A percentile compares a stretch with the other conserved stretches of the same genome.
These are phyloP conservation scores for Pangasius larnaudii DNA, from an alignment of 2,797 vertebrate species.

Conservation along the genomic window DNA sequence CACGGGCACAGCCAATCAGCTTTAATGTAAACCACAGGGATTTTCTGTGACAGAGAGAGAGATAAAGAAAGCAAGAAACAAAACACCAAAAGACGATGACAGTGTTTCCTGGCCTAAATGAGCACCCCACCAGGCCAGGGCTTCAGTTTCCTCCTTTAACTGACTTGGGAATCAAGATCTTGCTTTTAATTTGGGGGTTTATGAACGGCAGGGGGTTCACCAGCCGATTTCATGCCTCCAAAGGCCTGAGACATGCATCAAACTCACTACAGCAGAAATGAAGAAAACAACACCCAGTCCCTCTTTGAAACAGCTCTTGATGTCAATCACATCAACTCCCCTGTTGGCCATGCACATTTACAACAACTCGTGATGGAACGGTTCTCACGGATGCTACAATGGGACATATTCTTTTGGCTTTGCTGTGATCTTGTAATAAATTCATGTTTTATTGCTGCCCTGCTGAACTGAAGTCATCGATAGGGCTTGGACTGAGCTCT, in stretches of 20 bases:
- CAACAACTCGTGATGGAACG: conserved; percentile 26
- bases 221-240: conserved; percentile 53
- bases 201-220: conserved; percentile 34
- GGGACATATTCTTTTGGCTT: conserved; percentile 36
- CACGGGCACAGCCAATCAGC: background rate
- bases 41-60: conserved; percentile 5
- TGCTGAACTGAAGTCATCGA: conserved; percentile 38
- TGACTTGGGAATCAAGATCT: conserved; percentile 42
- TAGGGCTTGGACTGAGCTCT: background rate
- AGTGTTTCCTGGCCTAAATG: conserved; percentile 37
- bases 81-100: conserved; percentile 12
- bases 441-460: conserved; percentile 49
- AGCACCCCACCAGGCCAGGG: conserved; percentile 30
- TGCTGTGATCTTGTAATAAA: conserved; percentile 52
- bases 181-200: conserved; percentile 40
- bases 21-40: conserved; percentile 20
- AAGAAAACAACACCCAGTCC: conserved; percentile 21
- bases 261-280: conserved; percentile 43
- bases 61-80: conserved; percentile 8
- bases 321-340: conserved; percentile 53
- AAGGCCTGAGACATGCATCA: conserved; percentile 44
- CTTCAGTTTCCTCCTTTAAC: conserved; percentile 30
- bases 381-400: conserved; percentile 50
- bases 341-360: conserved; percentile 14
- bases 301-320: conserved; percentile 36